These are phyloP conservation scores for Anhinga rufa DNA, from an alignment of 2,113 vertebrate species.

Conservation along the genomic window DNA sequence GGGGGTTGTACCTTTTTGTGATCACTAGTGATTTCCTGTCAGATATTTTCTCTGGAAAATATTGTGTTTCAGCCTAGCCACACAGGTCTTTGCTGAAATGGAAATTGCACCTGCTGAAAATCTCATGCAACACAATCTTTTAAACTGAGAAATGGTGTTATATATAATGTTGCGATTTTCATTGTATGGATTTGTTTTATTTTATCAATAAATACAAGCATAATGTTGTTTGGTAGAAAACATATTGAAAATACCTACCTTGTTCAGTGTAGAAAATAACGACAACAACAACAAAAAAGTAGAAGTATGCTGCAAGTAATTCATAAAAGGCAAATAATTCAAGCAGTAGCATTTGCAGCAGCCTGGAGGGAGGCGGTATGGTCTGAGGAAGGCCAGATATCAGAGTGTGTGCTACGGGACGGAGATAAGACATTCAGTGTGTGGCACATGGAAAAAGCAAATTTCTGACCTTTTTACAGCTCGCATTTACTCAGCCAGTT, in stretches of 20 bases:
- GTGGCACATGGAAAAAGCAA: fast-evolving
- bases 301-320: neutral
- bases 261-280: neutral
- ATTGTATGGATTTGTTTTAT: conserved; percentile 12
- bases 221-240: neutral
- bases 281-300: neutral
- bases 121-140: neutral
- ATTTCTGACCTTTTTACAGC: neutral
- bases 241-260: conserved; percentile 1
- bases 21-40: conserved; percentile 30
- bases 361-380: neutral
- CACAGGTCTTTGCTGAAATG: neutral
- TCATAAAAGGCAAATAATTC: neutral
- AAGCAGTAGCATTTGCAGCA: neutral
- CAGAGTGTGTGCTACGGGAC: neutral
- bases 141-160: conserved; percentile 1
- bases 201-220: conserved; percentile 44
- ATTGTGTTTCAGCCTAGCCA: neutral
- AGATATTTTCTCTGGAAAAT: conserved; percentile 10
- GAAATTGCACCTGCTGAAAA: conserved; percentile 47
- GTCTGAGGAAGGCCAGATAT: neutral
- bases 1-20: neutral
- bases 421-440: neutral
- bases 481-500: neutral
- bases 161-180: neutral